phyloP scores from a whole-genome alignment of 2,797 vertebrate genomes.

The Mus spretus region DNA sequence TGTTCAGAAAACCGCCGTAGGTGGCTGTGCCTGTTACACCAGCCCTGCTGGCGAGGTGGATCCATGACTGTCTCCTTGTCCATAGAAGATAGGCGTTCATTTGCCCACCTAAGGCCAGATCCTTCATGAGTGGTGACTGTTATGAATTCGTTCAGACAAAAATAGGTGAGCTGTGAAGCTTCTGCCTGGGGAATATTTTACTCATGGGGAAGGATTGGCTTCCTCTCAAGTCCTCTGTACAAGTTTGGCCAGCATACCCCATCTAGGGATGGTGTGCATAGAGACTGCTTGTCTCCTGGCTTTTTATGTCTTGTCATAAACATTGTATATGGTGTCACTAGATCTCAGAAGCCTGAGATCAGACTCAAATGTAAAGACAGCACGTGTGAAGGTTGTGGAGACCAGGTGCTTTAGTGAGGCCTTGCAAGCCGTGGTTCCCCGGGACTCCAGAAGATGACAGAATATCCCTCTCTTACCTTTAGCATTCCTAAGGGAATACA shows the following conservation, averaged over 20 bases:
- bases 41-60: background rate
- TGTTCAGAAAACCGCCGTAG: background rate
- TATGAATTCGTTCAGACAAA: conserved; percentile 22
- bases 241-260: background rate
- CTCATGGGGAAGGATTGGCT: background rate
- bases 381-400: background rate
- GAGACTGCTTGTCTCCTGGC: background rate
- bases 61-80: conserved; percentile 54
- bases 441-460: background rate
- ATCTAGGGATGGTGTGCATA: background rate
- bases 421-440: background rate
- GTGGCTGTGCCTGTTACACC: background rate
- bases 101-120: conserved; percentile 55
- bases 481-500: background rate
- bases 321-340: background rate
- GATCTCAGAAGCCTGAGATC: conserved; percentile 4
- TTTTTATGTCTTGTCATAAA: background rate
- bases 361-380: background rate
- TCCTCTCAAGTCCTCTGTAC: background rate
- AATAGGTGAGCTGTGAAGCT: background rate
- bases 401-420: background rate
- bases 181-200: background rate
- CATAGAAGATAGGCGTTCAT: conserved; percentile 63
- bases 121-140: conserved; percentile 55
- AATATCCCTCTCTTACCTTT: background rate